Conservation (phyloP, 2,888 invertebrate species). For the Glaucopsyche alexis region DNA sequence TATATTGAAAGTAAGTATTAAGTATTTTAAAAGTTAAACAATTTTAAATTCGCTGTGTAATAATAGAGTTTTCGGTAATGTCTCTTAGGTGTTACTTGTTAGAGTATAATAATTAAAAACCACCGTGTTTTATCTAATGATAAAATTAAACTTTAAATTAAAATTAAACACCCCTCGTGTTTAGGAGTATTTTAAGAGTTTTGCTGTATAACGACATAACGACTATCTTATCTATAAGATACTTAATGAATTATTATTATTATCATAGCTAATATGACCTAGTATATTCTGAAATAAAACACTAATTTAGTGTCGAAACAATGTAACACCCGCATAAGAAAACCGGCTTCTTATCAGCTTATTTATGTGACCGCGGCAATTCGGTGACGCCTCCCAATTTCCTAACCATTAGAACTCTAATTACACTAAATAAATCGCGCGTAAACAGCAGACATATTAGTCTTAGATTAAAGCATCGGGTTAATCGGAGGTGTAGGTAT, state of each 20-base stretch:
- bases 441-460: conserved; percentile 3
- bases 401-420: conserved; percentile 7
- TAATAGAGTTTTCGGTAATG: too few relatives aligned
- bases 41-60: background rate
- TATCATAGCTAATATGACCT: background rate
- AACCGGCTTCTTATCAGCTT: conserved; percentile 58
- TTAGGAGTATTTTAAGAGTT: too few relatives aligned
- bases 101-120: too few relatives aligned
- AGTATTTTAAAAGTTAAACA: too few relatives aligned
- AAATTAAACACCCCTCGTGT: too few relatives aligned
- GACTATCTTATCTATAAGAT: too few relatives aligned
- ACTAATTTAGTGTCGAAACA: background rate
- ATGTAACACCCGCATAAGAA: conserved; percentile 55
- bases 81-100: too few relatives aligned
- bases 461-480: background rate
- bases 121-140: too few relatives aligned
- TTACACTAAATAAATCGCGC: background rate
- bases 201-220: too few relatives aligned
- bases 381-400: conserved; percentile 33
- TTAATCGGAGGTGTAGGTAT: conserved; percentile 10
- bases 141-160: too few relatives aligned
- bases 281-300: background rate
- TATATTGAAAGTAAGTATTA: too few relatives aligned
- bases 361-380: conserved; percentile 63
- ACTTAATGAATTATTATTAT: too few relatives aligned